A percentile compares a stretch with the other conserved stretches of the same genome.
Evolutionary conservation across 1,140 invertebrate species (phyloP).

Genomic region (Pinna nobilis): DNA sequence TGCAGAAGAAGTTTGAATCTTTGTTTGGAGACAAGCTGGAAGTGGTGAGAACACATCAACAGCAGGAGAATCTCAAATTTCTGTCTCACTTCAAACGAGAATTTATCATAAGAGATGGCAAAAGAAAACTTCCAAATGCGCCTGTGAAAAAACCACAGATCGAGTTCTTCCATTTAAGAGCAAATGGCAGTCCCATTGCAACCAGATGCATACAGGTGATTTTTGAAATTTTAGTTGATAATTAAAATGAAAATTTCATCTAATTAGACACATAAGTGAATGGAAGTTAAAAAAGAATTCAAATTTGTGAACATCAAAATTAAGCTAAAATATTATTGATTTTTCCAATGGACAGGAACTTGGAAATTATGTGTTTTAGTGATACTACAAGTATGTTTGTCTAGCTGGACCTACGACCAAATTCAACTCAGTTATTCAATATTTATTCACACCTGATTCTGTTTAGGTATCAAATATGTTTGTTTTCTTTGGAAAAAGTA

Average conservation of each 20-base stretch:
- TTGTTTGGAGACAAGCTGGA: constrained; percentile 96
- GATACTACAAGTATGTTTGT: no score
- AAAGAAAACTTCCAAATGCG: constrained; percentile 76
- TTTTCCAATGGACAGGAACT: no score
- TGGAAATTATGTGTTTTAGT: no score
- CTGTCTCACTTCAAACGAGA: constrained; percentile 97
- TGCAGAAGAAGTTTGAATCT: constrained; percentile 98
- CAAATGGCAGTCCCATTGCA: constrained; percentile 95
- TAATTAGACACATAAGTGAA: no score
- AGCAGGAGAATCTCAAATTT: constrained; percentile 99
- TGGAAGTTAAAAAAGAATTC: no score
- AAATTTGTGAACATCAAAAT: no score
- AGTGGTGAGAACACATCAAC: constrained; percentile 96
- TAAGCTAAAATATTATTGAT: no score
- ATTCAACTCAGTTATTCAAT: background rate
- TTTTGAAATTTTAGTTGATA: constrained; percentile 23
- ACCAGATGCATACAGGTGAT: constrained; percentile 92
- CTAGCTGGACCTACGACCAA: no score
- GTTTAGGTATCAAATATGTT: background rate
- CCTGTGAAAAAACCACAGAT: constrained; percentile 79
- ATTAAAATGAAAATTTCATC: no score
- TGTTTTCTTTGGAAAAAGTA: background rate
- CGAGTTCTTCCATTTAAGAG: constrained; percentile 93
- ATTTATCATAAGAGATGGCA: constrained; percentile 95
- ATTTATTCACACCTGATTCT: background rate